Evolutionary conservation across 2,113 vertebrate species (phyloP).

Genomic region (Forbesichthys agassizii): DNA sequence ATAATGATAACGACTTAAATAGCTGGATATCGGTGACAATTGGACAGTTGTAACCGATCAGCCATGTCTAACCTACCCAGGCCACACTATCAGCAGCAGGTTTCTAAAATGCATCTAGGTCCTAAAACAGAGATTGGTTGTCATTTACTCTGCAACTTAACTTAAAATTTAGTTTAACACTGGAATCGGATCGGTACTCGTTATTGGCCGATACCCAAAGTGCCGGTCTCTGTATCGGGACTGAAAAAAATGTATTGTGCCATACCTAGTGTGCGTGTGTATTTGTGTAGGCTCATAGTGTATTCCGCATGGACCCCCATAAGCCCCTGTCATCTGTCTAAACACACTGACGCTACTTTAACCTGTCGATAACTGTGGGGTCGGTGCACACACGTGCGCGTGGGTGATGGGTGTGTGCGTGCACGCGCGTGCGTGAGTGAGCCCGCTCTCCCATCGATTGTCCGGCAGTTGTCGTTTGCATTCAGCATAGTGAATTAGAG

Average conservation of each 20-base stretch:
- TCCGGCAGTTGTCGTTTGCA: conserved; percentile 73
- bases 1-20: background rate
- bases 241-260: background rate
- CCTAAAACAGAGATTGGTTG: too few relatives aligned
- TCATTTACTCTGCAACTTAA: too few relatives aligned
- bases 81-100: too few relatives aligned
- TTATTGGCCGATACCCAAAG: too few relatives aligned
- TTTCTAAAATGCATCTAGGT: too few relatives aligned
- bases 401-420: conserved; percentile 7
- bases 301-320: conserved; percentile 68
- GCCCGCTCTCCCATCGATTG: conserved; percentile 63
- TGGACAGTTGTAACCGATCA: too few relatives aligned
- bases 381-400: background rate
- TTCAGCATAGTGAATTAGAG: conserved; percentile 77
- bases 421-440: conserved; percentile 8
- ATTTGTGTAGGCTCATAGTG: conserved; percentile 50
- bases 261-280: conserved; percentile 7
- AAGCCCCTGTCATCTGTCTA: conserved; percentile 73
- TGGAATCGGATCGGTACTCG: too few relatives aligned
- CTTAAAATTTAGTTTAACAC: too few relatives aligned
- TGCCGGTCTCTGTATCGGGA: conserved; percentile 5
- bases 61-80: too few relatives aligned
- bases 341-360: conserved; percentile 74
- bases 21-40: too few relatives aligned
- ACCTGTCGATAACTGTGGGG: conserved; percentile 71